Base-by-base conservation (phyloP, 2,113 vertebrate genomes). In the Cervus canadensis region DNA sequence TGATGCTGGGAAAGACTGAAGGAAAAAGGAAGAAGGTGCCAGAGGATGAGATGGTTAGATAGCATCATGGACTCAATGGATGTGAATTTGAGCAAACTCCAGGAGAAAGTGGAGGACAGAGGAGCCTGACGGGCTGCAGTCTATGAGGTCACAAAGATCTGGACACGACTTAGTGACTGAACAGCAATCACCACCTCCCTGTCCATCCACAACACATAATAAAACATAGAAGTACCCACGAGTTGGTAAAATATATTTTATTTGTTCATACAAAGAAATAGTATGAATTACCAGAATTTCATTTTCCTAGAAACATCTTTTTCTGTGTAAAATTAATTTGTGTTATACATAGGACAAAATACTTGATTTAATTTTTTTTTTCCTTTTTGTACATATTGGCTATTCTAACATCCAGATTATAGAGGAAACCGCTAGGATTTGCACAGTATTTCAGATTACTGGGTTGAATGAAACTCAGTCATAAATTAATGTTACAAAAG, bases 221-320 rank as follows among this genome's bases (percentile, higher is more conserved):
- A 83, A 95, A 67, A 94, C 79, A 89, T 1, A n/a, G 45, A 86
- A 28, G 0, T 28, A 59, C 26, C 86, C 79, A 30, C 9, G 0
- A 0, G 98, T 99, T 99, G 99, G 98, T 99, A 99, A 99, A 99
- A 99, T 99, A 99, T 99, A 99, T 99, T 99, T 99, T 99, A 99
- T 99, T 99, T 99, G 98, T 99, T 99, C 99, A 99, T 99, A 99
- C 99, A 99, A 99, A 99, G 99, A 99, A 99, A 99, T 99, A 99
- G 99, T 99, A 99, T 99, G 99, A 99, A 99, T 99, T 99, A 99
- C 99, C 99, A 99, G 99, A 99, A 99, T 99, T 99, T 99, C 99
- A 99, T 99, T 99, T 99, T 98, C 99, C 99, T 99, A 99, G 99
- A 99, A 99, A 99, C 99, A 98, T 99, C 98, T 98, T 99, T 99